These are phyloP conservation scores for Urocolius indicus DNA, from an alignment of 2,113 vertebrate genomes.

Conservation along the genomic window DNA sequence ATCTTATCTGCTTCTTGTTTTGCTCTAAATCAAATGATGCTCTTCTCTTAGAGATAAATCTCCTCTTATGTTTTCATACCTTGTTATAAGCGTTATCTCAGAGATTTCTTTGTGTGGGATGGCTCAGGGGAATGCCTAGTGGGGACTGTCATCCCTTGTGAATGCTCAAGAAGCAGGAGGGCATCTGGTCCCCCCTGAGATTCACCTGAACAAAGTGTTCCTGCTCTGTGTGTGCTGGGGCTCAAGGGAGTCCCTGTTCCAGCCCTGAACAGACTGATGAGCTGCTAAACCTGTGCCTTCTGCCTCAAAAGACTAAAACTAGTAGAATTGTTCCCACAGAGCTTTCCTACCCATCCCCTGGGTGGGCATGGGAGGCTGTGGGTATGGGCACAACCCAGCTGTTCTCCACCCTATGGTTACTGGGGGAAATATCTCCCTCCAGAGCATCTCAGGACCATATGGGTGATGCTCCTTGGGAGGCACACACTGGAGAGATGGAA, in stretches of 20 bases:
- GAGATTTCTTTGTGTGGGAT: neutral
- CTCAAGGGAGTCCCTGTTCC: neutral
- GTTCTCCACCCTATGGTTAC: neutral
- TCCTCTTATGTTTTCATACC: neutral
- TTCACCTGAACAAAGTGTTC: rapidly evolving
- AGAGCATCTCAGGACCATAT: neutral
- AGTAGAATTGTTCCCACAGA: rapidly evolving
- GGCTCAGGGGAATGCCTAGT: neutral
- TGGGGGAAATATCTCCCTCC: neutral
- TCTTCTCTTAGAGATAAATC: neutral
- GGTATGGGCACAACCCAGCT: neutral
- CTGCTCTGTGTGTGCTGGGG: neutral
- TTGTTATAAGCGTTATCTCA: neutral
- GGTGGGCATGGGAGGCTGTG: neutral
- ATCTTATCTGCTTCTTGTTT: neutral
- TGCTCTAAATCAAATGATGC: neutral
- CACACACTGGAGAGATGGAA: neutral
- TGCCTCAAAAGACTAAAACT: neutral
- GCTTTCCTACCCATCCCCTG: neutral
- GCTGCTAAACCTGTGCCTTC: neutral
- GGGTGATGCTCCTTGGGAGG: neutral
- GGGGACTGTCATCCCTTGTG: neutral
- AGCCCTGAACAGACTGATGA: neutral
- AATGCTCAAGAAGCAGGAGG: rapidly evolving
- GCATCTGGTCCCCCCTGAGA: neutral